Evolutionary conservation across 1,140 invertebrate genomes (phyloP).

Genomic region (Gonioctena quinquepunctata): DNA sequence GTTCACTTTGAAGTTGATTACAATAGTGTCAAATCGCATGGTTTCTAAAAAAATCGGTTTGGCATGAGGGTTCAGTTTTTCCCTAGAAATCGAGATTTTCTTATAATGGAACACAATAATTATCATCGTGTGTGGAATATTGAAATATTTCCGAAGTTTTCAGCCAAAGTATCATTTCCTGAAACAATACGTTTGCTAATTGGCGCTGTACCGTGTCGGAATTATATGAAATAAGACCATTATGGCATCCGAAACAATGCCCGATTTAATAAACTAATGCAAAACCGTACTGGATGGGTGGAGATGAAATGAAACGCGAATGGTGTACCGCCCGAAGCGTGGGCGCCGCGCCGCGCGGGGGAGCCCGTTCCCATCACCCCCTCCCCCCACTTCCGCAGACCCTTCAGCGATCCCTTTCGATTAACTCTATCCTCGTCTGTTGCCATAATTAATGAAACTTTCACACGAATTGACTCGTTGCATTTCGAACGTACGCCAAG

Average conservation of each 20-base stretch:
- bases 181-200: conserved; percentile 1
- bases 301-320: conserved; percentile 42
- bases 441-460: conserved; percentile 41
- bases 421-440: conserved; percentile 38
- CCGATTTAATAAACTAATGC: conserved; percentile 50
- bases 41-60: too few species aligned
- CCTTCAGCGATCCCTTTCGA: background rate
- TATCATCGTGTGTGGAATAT: too few species aligned
- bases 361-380: conserved; percentile 2
- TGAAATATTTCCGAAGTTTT: background rate
- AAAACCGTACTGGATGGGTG: conserved; percentile 46
- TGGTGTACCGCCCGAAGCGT: conserved; percentile 42
- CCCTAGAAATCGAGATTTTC: too few species aligned
- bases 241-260: conserved; percentile 38
- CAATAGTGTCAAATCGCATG: too few species aligned
- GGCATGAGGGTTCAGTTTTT: too few species aligned
- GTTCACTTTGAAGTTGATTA: too few species aligned
- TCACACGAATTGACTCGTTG: conserved; percentile 35
- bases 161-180: background rate
- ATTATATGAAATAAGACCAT: conserved; percentile 29
- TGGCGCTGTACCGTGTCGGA: conserved; percentile 1
- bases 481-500: too few species aligned
- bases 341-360: conserved; percentile 15
- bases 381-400: background rate
- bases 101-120: too few species aligned